Evolutionary conservation across 2,113 vertebrate species (phyloP), one percentile per base, ranked within the genome.

Genomic region (Merops nubicus): DNA sequence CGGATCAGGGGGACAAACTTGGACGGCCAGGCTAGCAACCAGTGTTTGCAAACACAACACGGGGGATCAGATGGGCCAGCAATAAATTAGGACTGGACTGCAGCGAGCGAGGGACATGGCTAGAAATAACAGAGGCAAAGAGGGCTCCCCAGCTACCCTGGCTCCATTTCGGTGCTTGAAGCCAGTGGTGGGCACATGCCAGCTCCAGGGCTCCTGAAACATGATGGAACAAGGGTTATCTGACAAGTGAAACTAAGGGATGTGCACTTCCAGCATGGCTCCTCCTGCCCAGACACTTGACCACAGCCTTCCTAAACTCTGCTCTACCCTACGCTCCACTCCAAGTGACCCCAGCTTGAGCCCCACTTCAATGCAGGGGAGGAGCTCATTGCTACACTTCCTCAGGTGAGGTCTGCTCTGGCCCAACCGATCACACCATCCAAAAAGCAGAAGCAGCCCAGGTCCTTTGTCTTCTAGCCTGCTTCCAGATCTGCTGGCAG

Each of bases 21-120:
- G 98, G 96, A 93, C 53, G 1, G 86, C 91, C 85, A 88, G 88
- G 97, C 93, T 98, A 98, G 98, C 97, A 98, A 98, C 98, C 98
- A 95, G 91, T 98, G 98, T 99, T 99, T 99, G 98, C 98, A 97
- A 98, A 99, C 98, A 99, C 85, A 98, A 98, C 97, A 97, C 34
- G 5, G 53, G 80, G 91, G 75, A 96, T 97, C 97, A 87, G 96
- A 96, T 94, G 97, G 95, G 93, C 86, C 43, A 6, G 95, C 95
- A n/a, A 80, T 98, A 98, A 98, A 98, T 97, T 94, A 98, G 83
- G 75, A 91, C 81, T 0, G 56, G 95, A 96, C 72, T 21, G 82
- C 48, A 48, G 57, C 5, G 29, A 77, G 95, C 74, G 29, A 45
- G 65, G 91, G 94, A 81, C 96, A 85, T 54, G 6, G 9, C 97